Evolutionary conservation across 2,797 vertebrate species (phyloP).

Genomic region (Alfaro cultratus): DNA sequence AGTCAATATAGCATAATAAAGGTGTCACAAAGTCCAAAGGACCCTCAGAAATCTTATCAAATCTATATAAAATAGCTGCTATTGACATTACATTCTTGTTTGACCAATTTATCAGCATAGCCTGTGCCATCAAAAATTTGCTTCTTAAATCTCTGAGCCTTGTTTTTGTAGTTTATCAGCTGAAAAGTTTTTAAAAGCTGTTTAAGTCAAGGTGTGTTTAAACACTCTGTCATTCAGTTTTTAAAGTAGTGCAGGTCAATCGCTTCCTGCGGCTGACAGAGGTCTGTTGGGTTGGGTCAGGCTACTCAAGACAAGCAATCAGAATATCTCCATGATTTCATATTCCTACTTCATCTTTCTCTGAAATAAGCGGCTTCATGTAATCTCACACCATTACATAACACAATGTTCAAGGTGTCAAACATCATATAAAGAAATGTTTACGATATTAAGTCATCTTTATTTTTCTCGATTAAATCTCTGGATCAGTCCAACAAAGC

Average conservation of each 20-base stretch:
- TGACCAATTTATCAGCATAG: background rate
- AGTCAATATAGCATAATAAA: background rate
- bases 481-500: background rate
- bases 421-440: background rate
- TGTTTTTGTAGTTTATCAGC: background rate
- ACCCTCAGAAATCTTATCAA: background rate
- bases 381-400: background rate
- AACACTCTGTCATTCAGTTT: background rate
- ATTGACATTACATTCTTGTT: background rate
- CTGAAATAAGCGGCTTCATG: background rate
- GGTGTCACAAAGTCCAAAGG: background rate
- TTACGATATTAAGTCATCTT: constrained; percentile 2
- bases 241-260: background rate
- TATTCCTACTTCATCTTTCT: background rate
- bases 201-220: background rate
- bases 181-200: background rate
- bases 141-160: background rate
- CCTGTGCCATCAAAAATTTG: background rate
- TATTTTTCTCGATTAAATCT: constrained; percentile 10
- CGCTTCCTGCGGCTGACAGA: background rate
- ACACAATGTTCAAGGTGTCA: background rate
- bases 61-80: background rate
- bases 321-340: background rate
- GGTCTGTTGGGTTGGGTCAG: background rate
- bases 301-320: background rate